These are phyloP conservation scores for Pachymerium ferrugineum DNA, from an alignment of 2,888 invertebrate genomes.

Conservation along the genomic window DNA sequence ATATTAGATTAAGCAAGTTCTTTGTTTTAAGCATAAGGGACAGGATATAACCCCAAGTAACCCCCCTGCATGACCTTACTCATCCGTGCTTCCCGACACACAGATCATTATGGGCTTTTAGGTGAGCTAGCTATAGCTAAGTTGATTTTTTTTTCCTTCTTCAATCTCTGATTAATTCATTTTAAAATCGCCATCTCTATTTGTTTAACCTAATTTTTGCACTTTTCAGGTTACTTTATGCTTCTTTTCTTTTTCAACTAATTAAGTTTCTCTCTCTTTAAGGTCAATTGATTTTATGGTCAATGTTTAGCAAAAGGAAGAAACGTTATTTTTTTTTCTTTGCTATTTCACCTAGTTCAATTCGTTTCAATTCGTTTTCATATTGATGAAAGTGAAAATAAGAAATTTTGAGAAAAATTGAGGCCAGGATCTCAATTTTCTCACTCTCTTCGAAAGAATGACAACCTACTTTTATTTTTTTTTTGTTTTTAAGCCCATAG, in stretches of 20 bases:
- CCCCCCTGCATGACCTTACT: constrained; percentile 9
- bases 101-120: constrained; percentile 4
- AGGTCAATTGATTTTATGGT: too few relatives aligned
- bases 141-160: not conserved
- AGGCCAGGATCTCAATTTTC: not conserved
- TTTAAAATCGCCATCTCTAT: not conserved
- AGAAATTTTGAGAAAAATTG: not conserved
- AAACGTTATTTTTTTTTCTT: not conserved
- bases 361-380: too few relatives aligned
- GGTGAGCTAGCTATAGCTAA: not conserved
- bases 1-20: constrained; percentile 2
- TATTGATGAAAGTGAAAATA: not conserved
- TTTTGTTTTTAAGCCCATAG: not conserved
- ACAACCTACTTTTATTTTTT: not conserved
- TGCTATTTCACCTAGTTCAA: too few relatives aligned
- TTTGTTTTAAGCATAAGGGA: constrained; percentile 12
- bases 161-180: not conserved
- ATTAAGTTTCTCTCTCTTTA: too few relatives aligned
- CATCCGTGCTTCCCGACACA: constrained; percentile 13
- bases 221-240: too few relatives aligned
- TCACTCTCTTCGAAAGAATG: not conserved
- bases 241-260: too few relatives aligned
- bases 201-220: too few relatives aligned
- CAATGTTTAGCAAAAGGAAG: too few relatives aligned
- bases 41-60: constrained; percentile 13